Percentiles rank a stretch among this genome's conserved stretches.
Evolutionary conservation across 1,140 invertebrate species (phyloP).

Genomic region (Leptinotarsa texana): DNA sequence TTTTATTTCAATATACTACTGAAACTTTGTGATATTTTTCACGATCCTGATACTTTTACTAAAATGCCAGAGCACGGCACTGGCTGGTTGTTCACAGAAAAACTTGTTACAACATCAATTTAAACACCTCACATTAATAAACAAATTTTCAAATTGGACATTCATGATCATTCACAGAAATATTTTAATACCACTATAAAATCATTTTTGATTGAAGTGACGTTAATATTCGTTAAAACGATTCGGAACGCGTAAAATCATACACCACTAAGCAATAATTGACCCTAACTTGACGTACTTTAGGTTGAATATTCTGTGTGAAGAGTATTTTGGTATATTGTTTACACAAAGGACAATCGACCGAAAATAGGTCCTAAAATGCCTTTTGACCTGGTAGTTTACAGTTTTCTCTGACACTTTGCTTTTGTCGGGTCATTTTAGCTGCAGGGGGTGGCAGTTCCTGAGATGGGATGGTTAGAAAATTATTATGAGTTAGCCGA

Average conservation of each 20-base stretch:
- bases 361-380: constrained; percentile 12
- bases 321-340: not conserved
- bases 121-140: no score
- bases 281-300: no score
- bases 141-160: no score
- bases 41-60: no score
- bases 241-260: not conserved
- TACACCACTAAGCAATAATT: no score
- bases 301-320: no score
- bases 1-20: no score
- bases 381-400: constrained; percentile 31
- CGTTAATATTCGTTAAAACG: constrained; percentile 1
- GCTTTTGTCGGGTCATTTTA: constrained; percentile 42
- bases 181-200: constrained; percentile 14
- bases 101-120: no score
- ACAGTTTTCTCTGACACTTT: constrained; percentile 40
- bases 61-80: no score
- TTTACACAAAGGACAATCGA: constrained; percentile 21
- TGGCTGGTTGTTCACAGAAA: no score
- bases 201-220: constrained; percentile 1
- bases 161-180: not conserved
- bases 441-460: constrained; percentile 40
- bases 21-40: no score
- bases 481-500: constrained; percentile 35
- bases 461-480: constrained; percentile 23